Base-by-base conservation (phyloP, 2,888 invertebrate species). In the Scaptomyza cyrtandrae region DNA sequence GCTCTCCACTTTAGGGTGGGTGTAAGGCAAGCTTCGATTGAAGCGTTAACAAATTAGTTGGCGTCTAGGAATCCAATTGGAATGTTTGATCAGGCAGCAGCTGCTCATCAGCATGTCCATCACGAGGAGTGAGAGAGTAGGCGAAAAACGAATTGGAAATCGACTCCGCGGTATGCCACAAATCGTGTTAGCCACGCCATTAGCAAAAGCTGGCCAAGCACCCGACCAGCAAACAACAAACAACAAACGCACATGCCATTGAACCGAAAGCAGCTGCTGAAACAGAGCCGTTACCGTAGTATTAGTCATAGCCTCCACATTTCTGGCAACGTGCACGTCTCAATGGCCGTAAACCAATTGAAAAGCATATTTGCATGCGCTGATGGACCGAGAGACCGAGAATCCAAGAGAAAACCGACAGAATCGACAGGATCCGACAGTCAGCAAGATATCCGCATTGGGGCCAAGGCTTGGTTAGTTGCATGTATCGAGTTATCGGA, bases 181-280 rank as follows among this genome's bases (percentile, higher is more conserved):
- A 85, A 85, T 85, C 85, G 80, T 88, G 78, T 85, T 85, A 85
- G 83, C 75, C 86, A 88, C 77, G 88, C 85, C 83, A 85, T 88
- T 88, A 85, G 84, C 87, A 87, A 87, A 77, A 85, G 87, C 83
- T 78, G 71, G 63, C 67, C 67, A 69, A 71, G 70, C 74, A 69
- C 61, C 59, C 49, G 10, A 16, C 41, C 16, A 41, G 16, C 55
- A 72, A 71, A 63, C 72, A 73, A 65, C 67, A 70, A 65, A 57
- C 39, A 44, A 45, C 6, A 9, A 71, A 59, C 78, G 49, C 71
- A 71, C 64, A 70, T 63, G 62, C 65, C 58, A 58, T 54, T 56
- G 24, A 73, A 41, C 35, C 50, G 11, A 35, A 50, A 49, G 7
- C 48, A 33, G 9, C 16, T 31, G 49, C 49, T 9, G 13, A 49